Percentiles rank a stretch among this genome's conserved stretches.
Conservation (phyloP, 1,140 invertebrate genomes). For the Euglossa dilemma region DNA sequence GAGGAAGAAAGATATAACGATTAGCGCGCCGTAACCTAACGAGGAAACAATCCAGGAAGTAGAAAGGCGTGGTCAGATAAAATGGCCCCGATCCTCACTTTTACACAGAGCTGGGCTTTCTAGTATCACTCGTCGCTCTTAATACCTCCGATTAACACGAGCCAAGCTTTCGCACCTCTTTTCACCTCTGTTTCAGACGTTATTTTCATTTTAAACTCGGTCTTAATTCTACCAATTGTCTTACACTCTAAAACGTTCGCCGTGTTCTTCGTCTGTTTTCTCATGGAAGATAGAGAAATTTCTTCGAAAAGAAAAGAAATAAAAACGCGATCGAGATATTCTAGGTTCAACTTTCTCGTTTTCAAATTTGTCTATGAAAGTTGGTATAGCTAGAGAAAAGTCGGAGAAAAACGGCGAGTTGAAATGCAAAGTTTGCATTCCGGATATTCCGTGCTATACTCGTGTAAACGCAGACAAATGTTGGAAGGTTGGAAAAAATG, state of each 20-base stretch:
- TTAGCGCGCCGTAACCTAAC: conserved; percentile 56
- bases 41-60: conserved; percentile 57
- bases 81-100: conserved; percentile 45
- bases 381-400: no score
- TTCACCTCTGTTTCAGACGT: not conserved
- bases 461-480: no score
- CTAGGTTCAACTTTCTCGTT: no score
- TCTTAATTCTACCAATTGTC: not conserved
- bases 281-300: not conserved
- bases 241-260: not conserved
- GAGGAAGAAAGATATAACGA: conserved; percentile 53
- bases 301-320: no score
- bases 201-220: not conserved
- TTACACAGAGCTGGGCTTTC: conserved; percentile 18
- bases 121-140: conserved; percentile 8
- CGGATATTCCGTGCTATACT: no score
- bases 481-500: no score
- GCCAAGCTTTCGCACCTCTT: not conserved
- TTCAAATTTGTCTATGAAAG: no score
- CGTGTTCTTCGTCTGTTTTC: not conserved
- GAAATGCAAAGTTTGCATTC: no score
- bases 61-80: conserved; percentile 57
- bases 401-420: no score
- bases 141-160: conserved; percentile 42
- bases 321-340: no score